Evolutionary conservation across 2,888 invertebrate genomes (phyloP), one percentile per base, ranked within the genome.

Genomic region (Myathropa florea): DNA sequence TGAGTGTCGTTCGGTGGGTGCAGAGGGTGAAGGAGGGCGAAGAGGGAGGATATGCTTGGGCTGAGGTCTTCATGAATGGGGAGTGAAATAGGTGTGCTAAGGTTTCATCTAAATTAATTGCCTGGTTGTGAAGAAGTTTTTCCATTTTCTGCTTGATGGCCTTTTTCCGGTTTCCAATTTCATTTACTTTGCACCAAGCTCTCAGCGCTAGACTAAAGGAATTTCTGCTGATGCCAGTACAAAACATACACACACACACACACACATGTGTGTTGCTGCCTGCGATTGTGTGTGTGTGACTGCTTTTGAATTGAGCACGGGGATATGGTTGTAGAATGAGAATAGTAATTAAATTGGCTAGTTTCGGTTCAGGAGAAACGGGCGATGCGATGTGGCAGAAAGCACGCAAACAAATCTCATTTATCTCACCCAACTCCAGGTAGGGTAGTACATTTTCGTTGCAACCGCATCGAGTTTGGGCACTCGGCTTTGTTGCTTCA

Each of bases 131-230:
- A 76, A 85, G 87, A 91, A 90, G 89, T 90, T 90, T 90, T 90
- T 91, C 88, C 90, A 90, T 90, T 91, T 91, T 88, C 89, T 90
- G 91, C 91, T 90, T 89, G 91, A 90, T 89, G 89, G 88, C 88
- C 82, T 89, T 90, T 91, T 77, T 89, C 89, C 89, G 89, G 90
- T 90, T 90, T 91, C 90, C 91, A 91, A 90, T 83, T 83, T 65
- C 81, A 82, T 82, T 82, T 85, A 82, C 85, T 85, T 82, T 82
- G 36, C 73, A 78, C 39, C 64, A 53, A 57, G 46, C 59, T 21
- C 36, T 60, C 70, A 36, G 26, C 61, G 18, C 18, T 18, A 46
- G 63, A 65, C 60, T 46, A 30, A n/a, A 33, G 9, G 68, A 61
- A 61, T 53, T 67, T 79, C 55, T 80, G 75, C 80, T 80, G 71